Evolutionary conservation across 2,113 vertebrate species (phyloP).

Genomic region (Pipra filicauda): DNA sequence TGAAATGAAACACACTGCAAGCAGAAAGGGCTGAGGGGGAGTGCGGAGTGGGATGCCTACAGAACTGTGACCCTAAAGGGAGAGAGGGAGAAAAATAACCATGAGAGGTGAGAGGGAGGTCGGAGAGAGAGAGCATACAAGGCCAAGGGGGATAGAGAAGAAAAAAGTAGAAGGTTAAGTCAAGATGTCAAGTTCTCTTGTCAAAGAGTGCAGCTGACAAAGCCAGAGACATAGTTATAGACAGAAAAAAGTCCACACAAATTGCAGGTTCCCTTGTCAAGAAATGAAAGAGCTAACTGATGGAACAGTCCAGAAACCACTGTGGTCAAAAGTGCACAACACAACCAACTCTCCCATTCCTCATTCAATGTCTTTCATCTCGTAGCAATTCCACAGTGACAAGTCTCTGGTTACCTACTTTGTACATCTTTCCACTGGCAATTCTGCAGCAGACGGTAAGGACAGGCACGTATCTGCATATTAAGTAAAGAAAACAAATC

Average conservation of each 20-base stretch:
- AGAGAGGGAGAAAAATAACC: not conserved
- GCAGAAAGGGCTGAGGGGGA: not conserved
- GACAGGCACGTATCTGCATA: not conserved
- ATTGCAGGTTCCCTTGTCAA: not conserved
- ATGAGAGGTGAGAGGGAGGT: not conserved
- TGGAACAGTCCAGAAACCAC: not conserved
- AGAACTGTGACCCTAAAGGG: not conserved
- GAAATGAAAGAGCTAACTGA: not conserved
- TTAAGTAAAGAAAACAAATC: not conserved
- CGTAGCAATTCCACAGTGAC: not conserved
- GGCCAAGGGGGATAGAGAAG: not conserved
- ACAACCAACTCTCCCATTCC: not conserved
- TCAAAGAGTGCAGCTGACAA: not conserved
- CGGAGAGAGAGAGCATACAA: not conserved
- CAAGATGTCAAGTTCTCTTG: not conserved
- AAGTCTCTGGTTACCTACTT: not conserved
- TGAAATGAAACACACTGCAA: not conserved
- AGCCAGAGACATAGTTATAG: not conserved
- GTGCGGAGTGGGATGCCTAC: not conserved
- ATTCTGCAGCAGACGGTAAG: constrained; percentile 9
- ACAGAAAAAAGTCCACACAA: not conserved
- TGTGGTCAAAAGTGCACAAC: not conserved
- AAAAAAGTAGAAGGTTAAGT: not conserved
- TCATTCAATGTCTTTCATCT: not conserved
- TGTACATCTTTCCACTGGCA: not conserved